phyloP scores from a whole-genome alignment of 2,797 vertebrate species.

The Sebastes vulpes region DNA sequence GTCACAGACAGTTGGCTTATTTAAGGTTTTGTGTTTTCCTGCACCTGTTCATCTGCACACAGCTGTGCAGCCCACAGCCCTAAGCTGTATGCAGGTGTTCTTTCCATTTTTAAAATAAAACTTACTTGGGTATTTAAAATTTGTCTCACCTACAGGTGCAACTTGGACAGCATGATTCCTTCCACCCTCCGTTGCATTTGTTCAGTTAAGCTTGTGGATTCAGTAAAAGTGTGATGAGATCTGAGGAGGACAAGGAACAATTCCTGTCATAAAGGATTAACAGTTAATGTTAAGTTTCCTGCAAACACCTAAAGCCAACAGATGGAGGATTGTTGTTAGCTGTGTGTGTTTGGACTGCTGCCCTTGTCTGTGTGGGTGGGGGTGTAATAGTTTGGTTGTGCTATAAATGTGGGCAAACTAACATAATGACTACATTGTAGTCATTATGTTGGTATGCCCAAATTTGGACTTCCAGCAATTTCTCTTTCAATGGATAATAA shows the following conservation, averaged over 20 bases:
- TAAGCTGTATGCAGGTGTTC: background rate
- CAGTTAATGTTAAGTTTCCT: background rate
- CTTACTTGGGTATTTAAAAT: background rate
- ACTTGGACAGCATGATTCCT: background rate
- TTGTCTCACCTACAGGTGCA: background rate
- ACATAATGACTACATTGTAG: background rate
- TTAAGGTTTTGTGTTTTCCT: background rate
- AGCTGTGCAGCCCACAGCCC: background rate
- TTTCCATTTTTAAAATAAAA: conserved; percentile 4
- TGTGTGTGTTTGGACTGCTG: background rate
- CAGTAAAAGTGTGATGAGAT: background rate
- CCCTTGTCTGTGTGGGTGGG: background rate
- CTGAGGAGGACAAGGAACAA: background rate
- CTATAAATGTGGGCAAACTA: background rate
- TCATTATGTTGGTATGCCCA: background rate
- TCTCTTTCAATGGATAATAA: background rate
- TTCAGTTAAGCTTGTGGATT: background rate
- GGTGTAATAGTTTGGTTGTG: background rate
- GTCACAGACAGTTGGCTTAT: background rate
- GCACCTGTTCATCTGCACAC: background rate
- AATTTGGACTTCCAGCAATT: background rate
- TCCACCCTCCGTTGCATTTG: background rate
- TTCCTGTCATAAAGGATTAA: background rate
- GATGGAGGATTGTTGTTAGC: background rate
- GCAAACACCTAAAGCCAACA: conserved; percentile 12